These are phyloP conservation scores for Oscheius sp. DNA, from an alignment of 2,888 invertebrate species.

Conservation along the genomic window DNA sequence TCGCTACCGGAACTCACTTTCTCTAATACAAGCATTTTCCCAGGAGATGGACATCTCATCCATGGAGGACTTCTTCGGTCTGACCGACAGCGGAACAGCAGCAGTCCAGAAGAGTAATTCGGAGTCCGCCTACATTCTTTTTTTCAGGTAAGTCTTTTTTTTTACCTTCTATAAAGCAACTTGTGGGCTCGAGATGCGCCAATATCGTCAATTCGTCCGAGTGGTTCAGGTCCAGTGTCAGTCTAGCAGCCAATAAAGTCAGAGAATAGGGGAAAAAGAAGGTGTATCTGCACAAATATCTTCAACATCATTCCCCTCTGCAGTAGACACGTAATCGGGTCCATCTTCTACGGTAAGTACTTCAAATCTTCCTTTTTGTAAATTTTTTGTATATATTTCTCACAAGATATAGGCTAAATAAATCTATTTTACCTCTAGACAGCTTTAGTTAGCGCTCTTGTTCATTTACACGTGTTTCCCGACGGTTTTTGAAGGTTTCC, in stretches of 20 bases:
- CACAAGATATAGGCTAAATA: no score
- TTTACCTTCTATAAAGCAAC: background rate
- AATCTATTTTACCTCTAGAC: no score
- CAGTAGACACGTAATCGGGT: slow-evolving; percentile 39
- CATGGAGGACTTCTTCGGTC: slow-evolving; percentile 99
- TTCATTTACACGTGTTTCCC: no score
- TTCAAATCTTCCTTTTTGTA: no score
- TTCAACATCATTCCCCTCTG: slow-evolving; percentile 24
- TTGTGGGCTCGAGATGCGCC: slow-evolving; percentile 34
- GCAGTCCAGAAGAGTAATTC: slow-evolving; percentile 90
- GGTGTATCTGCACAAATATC: background rate
- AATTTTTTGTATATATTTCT: no score
- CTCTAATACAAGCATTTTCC: slow-evolving; percentile 60
- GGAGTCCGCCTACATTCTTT: slow-evolving; percentile 98
- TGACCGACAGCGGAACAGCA: slow-evolving; percentile 78
- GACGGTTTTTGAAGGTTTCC: no score
- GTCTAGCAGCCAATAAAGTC: background rate
- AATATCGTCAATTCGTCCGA: slow-evolving; percentile 23
- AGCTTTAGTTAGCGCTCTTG: no score
- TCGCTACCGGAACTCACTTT: background rate
- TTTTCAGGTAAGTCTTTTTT: slow-evolving; percentile 77
- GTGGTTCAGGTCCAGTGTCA: slow-evolving; percentile 35
- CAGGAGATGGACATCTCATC: slow-evolving; percentile 99
- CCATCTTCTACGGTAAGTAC: slow-evolving; percentile 24
- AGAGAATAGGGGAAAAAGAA: no score